phyloP scores from a whole-genome alignment of 1,140 invertebrate species.

The Paracyclopina nana region DNA sequence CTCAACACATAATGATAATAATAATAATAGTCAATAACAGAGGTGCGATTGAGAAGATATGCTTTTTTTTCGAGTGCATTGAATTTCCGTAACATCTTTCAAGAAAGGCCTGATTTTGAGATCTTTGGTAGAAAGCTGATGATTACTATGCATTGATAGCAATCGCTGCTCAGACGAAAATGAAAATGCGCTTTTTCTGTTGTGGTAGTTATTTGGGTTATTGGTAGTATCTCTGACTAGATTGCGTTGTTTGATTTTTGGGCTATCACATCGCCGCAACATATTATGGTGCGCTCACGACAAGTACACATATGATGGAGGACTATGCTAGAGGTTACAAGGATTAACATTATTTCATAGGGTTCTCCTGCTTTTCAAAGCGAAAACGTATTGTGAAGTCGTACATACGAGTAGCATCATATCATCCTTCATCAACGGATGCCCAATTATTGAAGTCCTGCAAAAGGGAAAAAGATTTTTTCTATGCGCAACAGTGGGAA shows the following conservation, averaged over 20 bases:
- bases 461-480: background rate
- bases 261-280: too few species aligned
- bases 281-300: too few species aligned
- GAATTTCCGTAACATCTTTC: too few species aligned
- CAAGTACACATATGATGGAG: background rate
- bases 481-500: constrained; percentile 36
- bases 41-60: too few species aligned
- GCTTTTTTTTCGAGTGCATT: too few species aligned
- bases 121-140: constrained; percentile 4
- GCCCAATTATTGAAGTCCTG: background rate
- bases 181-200: background rate
- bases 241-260: background rate
- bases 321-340: background rate
- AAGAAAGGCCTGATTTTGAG: too few species aligned
- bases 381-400: too few species aligned
- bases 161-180: background rate
- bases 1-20: too few species aligned
- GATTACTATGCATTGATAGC: background rate
- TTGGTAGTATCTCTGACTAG: background rate
- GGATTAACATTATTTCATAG: background rate
- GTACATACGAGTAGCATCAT: too few species aligned
- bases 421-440: too few species aligned
- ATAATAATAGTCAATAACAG: too few species aligned
- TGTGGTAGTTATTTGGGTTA: background rate
- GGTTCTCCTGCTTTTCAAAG: background rate